These are phyloP conservation scores for Noctua pronuba DNA, from an alignment of 2,888 invertebrate genomes.

Conservation along the genomic window DNA sequence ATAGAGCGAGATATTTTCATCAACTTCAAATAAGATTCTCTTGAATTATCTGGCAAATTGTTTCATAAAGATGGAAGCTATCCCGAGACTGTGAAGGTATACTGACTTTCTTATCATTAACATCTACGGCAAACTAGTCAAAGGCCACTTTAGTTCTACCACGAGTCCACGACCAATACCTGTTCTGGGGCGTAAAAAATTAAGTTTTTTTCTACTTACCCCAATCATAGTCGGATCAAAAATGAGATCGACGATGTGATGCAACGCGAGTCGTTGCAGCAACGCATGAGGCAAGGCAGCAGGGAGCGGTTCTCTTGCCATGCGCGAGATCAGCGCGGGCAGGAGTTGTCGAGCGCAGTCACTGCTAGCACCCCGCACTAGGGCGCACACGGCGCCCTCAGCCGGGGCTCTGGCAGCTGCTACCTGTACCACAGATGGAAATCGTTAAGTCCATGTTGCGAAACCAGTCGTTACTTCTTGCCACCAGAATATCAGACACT, in stretches of 20 bases:
- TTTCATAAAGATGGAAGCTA: background rate
- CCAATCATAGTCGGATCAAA: constrained; percentile 84
- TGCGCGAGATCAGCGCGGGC: constrained; percentile 85
- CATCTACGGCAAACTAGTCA: background rate
- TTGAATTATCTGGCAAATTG: background rate
- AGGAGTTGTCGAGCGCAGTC: constrained; percentile 82
- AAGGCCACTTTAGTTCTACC: background rate
- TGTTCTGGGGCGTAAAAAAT: background rate
- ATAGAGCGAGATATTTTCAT: background rate
- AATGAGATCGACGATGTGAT: constrained; percentile 84
- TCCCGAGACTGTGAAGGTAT: background rate
- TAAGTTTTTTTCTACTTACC: constrained; percentile 71
- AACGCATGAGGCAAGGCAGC: constrained; percentile 87
- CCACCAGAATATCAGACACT: too few relatives aligned
- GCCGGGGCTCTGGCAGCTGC: constrained; percentile 85
- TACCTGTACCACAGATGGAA: constrained; percentile 73
- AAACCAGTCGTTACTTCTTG: background rate
- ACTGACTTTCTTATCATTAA: background rate
- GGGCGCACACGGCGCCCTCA: constrained; percentile 87
- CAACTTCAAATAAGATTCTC: background rate
- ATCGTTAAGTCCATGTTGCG: background rate
- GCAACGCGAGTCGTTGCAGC: constrained; percentile 83
- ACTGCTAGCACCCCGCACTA: constrained; percentile 82
- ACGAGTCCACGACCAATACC: background rate
- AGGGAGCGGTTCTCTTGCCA: constrained; percentile 88